Evolutionary conservation across 2,888 invertebrate species (phyloP).

Genomic region (Neoascia interrupta): DNA sequence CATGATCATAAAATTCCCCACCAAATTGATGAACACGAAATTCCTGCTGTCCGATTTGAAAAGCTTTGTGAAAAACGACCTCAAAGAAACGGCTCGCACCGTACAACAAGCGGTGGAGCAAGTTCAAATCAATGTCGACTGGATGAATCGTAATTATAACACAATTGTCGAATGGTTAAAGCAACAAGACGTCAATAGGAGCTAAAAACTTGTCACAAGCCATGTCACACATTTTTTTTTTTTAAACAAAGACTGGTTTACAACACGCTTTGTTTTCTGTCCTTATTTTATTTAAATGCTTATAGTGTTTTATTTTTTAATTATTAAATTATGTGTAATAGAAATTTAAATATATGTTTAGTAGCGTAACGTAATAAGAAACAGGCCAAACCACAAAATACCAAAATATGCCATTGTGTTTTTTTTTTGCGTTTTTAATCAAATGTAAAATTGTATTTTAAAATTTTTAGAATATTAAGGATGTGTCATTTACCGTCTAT

Average conservation of each 20-base stretch:
- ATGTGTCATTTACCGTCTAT: constrained; percentile 29
- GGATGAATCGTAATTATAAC: constrained; percentile 89
- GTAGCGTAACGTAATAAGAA: constrained; percentile 9
- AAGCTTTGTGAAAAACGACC: constrained; percentile 84
- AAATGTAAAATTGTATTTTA: constrained; percentile 38
- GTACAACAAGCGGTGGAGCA: constrained; percentile 90
- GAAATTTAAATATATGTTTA: constrained; percentile 11
- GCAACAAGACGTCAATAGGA: constrained; percentile 62
- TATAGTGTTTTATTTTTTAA: background rate
- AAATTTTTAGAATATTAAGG: constrained; percentile 16
- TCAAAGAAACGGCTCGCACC: constrained; percentile 86
- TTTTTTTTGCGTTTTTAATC: constrained; percentile 16
- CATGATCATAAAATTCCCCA: constrained; percentile 86
- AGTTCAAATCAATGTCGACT: constrained; percentile 89
- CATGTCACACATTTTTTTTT: background rate
- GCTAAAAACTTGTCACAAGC: constrained; percentile 30
- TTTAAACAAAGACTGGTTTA: constrained; percentile 61
- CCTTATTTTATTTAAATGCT: constrained; percentile 16
- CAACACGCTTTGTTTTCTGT: constrained; percentile 46
- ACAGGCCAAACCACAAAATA: constrained; percentile 35
- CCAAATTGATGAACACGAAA: constrained; percentile 86
- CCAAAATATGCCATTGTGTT: constrained; percentile 36
- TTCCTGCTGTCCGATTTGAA: constrained; percentile 88
- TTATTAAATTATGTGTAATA: constrained; percentile 22
- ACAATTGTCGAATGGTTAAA: constrained; percentile 88